phyloP scores from a whole-genome alignment of 2,888 invertebrate species.

The Lasiommata megera region DNA sequence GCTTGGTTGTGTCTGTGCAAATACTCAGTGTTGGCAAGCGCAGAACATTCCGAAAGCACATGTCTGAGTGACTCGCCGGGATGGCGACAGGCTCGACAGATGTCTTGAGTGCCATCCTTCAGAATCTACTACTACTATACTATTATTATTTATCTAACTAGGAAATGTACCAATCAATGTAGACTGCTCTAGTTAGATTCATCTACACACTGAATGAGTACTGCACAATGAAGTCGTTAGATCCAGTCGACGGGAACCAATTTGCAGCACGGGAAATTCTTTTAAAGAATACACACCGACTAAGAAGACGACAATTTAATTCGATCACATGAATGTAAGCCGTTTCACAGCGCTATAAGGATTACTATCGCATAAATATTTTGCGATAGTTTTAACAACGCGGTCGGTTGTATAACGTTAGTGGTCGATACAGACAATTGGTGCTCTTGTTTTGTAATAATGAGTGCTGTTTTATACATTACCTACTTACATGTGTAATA shows the following conservation, averaged over 20 bases:
- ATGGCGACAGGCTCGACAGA: too few species aligned
- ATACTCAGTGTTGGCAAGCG: too few species aligned
- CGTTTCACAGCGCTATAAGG: slow-evolving; percentile 3
- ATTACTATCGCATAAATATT: slow-evolving; percentile 1
- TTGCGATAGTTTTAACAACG: slow-evolving; percentile 9
- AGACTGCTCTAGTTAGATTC: slow-evolving; percentile 23
- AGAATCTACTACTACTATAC: too few species aligned
- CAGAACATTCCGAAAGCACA: too few species aligned
- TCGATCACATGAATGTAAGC: slow-evolving; percentile 3
- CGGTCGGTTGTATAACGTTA: slow-evolving; percentile 13
- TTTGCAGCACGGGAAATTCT: slow-evolving; percentile 47
- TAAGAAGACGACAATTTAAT: slow-evolving; percentile 4
- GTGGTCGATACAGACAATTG: slow-evolving; percentile 27
- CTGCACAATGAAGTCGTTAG: slow-evolving; percentile 51
- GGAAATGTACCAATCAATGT: background rate
- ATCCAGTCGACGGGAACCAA: slow-evolving; percentile 45
- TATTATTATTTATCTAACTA: background rate
- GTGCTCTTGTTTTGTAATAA: slow-evolving; percentile 25
- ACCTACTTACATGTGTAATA: slow-evolving; percentile 1
- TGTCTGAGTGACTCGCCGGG: too few species aligned
- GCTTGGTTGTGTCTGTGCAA: too few species aligned
- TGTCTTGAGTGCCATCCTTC: too few species aligned
- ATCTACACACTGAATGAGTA: slow-evolving; percentile 34
- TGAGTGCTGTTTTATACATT: slow-evolving; percentile 19
- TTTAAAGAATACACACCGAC: slow-evolving; percentile 35